Conservation (phyloP, 2,888 invertebrate species). For the Gymnoscelis rufifasciata region DNA sequence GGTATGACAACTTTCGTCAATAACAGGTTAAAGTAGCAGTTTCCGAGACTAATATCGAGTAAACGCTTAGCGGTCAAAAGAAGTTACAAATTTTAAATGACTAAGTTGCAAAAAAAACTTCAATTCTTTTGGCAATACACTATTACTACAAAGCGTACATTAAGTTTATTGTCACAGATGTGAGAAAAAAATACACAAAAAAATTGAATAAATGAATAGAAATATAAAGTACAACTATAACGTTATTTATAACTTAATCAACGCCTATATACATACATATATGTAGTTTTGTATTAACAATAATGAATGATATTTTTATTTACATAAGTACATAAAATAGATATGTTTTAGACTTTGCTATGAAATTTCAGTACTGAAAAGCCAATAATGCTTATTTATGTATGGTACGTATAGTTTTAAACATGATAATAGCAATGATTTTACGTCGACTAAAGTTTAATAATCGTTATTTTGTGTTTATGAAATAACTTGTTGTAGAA, state of each 20-base stretch:
- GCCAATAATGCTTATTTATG: slow-evolving; percentile 3
- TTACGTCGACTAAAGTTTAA: not conserved
- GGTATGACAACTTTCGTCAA: too few species aligned
- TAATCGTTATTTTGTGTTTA: not conserved
- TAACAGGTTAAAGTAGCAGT: too few species aligned
- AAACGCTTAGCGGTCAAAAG: not conserved
- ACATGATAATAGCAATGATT: slow-evolving; percentile 1
- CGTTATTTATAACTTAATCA: slow-evolving; percentile 33
- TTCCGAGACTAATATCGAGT: not conserved
- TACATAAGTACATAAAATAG: slow-evolving; percentile 63
- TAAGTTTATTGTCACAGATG: slow-evolving; percentile 78
- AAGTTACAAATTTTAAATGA: not conserved
- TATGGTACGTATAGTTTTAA: not conserved
- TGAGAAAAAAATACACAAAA: slow-evolving; percentile 58
- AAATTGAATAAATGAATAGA: slow-evolving; percentile 37
- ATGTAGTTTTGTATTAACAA: slow-evolving; percentile 50
- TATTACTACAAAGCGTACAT: slow-evolving; percentile 74
- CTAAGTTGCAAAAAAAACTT: slow-evolving; percentile 17
- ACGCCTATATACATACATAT: slow-evolving; percentile 55
- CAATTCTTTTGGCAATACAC: slow-evolving; percentile 60
- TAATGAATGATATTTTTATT: slow-evolving; percentile 50
- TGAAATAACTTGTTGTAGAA: not conserved
- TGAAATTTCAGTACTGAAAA: slow-evolving; percentile 14
- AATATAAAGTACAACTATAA: slow-evolving; percentile 34
- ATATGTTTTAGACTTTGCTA: slow-evolving; percentile 67